Percentiles rank a stretch among this genome's conserved stretches.
These are phyloP conservation scores for Eucidaris tribuloides DNA, from an alignment of 35 echinoderm and acorn worm genomes.

Conservation along the genomic window DNA sequence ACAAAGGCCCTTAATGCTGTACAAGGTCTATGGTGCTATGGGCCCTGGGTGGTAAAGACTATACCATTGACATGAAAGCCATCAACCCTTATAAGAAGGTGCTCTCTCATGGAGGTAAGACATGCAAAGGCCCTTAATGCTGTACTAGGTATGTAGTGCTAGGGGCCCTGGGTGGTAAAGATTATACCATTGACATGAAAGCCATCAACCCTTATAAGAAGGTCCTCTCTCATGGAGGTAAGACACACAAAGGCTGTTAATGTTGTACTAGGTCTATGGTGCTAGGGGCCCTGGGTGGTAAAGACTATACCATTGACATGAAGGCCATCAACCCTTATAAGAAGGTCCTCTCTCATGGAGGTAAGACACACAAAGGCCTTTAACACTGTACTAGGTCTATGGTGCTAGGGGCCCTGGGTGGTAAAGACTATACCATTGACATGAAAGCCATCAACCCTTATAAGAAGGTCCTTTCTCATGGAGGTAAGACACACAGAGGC, in stretches of 20 bases:
- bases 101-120: conserved; percentile 96
- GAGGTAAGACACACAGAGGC: no score
- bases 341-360: conserved; percentile 99
- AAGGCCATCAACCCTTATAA: conserved; percentile 93
- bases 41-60: conserved; percentile 65
- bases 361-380: no score
- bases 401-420: no score
- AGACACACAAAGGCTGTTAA: no score
- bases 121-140: no score
- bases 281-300: conserved; percentile 66
- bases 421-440: conserved; percentile 72
- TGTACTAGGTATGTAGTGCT: no score
- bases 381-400: no score
- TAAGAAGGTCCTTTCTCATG: conserved; percentile 99
- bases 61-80: conserved; percentile 83
- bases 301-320: conserved; percentile 81
- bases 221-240: conserved; percentile 98
- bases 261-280: no score
- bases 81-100: conserved; percentile 99
- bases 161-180: conserved; percentile 65
- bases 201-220: conserved; percentile 97
- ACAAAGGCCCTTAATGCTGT: no score
- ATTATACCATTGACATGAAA: conserved; percentile 85
- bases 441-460: conserved; percentile 93
- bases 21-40: no score